These are phyloP conservation scores for Perodicticus potto DNA, from an alignment of 2,797 vertebrate genomes.

Conservation along the genomic window DNA sequence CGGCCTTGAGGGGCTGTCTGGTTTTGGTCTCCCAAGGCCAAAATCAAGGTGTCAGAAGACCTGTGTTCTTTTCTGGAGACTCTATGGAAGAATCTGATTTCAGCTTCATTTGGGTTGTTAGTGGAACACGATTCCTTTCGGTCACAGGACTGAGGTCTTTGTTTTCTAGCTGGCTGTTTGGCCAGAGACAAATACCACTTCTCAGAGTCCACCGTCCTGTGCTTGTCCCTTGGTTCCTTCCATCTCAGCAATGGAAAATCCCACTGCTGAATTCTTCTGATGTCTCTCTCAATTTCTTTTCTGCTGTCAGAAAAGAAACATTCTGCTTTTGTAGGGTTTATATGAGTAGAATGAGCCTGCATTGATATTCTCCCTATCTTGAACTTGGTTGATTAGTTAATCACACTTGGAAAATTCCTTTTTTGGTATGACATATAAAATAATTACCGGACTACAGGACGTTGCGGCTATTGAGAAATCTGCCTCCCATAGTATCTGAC, in stretches of 20 bases:
- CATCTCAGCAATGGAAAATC: too few species aligned
- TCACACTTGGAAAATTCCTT: background rate
- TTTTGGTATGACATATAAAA: background rate
- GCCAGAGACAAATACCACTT: background rate
- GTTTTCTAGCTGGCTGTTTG: background rate
- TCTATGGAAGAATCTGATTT: background rate
- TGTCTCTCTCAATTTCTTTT: background rate
- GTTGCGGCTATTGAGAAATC: background rate
- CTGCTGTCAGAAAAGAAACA: background rate
- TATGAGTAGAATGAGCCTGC: background rate
- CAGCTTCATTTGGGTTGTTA: background rate
- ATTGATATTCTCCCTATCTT: background rate
- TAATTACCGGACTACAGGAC: background rate
- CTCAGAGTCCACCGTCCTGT: too few species aligned
- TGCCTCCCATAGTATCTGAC: background rate
- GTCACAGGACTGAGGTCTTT: background rate
- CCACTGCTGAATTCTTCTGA: background rate
- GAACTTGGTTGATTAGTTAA: background rate
- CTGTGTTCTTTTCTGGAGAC: background rate
- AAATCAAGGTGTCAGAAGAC: background rate
- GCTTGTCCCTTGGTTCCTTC: background rate
- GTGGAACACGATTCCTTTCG: background rate
- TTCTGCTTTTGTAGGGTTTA: background rate
- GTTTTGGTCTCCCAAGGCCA: background rate
- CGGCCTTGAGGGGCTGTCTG: background rate